Evolutionary conservation across 2,797 vertebrate genomes (phyloP).

Genomic region (Naso thynnoides): DNA sequence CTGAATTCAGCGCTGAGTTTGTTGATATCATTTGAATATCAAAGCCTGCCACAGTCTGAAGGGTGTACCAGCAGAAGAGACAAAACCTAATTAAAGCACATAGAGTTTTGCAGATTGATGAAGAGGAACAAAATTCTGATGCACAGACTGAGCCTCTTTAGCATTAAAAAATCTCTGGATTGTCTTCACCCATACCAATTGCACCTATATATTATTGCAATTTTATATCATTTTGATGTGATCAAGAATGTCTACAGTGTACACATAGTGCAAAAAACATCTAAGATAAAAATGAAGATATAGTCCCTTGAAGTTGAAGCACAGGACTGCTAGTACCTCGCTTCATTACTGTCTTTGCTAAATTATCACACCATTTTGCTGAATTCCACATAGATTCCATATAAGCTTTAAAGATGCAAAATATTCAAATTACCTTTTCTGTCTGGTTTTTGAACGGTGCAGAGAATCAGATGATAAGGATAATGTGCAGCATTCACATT

Average conservation of each 20-base stretch:
- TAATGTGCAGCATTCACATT: not conserved
- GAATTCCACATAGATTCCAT: not conserved
- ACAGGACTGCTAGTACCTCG: constrained; percentile 2
- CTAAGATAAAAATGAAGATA: not conserved
- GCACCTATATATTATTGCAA: not conserved
- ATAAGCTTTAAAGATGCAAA: not conserved
- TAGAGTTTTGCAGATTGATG: constrained; percentile 31
- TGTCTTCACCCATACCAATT: not conserved
- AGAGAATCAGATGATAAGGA: not conserved
- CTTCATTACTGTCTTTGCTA: constrained; percentile 7
- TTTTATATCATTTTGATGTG: constrained; percentile 7
- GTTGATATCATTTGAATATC: constrained; percentile 79
- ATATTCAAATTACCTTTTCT: not conserved
- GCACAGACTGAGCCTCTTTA: constrained; percentile 19
- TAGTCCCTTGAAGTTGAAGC: not conserved
- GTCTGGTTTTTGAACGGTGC: not conserved
- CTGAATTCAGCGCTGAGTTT: constrained; percentile 53
- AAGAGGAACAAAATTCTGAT: constrained; percentile 13
- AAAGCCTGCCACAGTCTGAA: constrained; percentile 68
- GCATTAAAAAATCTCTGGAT: constrained; percentile 1
- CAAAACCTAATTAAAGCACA: constrained; percentile 75
- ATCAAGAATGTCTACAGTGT: not conserved
- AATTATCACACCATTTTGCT: not conserved
- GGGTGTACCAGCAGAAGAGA: constrained; percentile 60
- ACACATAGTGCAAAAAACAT: not conserved